Conservation (phyloP, 92 coral and sea anemone genomes). For the Epizoanthus fatuus region DNA sequence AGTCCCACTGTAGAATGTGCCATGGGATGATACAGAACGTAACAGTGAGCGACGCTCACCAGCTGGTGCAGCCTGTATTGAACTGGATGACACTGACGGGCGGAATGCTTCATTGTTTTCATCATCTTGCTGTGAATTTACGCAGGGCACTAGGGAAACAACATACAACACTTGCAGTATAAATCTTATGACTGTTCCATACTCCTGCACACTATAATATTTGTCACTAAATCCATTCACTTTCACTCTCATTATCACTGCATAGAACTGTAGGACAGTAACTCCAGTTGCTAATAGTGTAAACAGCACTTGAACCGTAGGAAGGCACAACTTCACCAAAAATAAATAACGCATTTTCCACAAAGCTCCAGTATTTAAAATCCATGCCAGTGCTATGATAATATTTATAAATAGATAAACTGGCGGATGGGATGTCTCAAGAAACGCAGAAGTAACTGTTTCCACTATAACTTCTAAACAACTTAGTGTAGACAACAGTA, state of each 20-base stretch:
- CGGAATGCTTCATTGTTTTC: conserved; percentile 6
- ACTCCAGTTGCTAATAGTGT: conserved; percentile 59
- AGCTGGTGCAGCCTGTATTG: neutral
- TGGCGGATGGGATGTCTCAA: conserved; percentile 65
- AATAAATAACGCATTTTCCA: conserved; percentile 78
- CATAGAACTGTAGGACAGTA: conserved; percentile 68
- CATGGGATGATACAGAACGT: conserved; percentile 68
- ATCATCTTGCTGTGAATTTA: neutral
- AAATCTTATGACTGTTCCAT: conserved; percentile 76
- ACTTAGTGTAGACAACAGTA: conserved; percentile 44
- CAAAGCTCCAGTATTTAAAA: conserved; percentile 64
- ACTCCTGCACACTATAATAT: conserved; percentile 62
- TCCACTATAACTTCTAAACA: conserved; percentile 68
- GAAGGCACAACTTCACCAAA: conserved; percentile 59
- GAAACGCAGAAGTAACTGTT: conserved; percentile 44
- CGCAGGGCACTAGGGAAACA: conserved; percentile 59
- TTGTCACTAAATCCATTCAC: conserved; percentile 27
- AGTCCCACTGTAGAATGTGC: conserved; percentile 88
- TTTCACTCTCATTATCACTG: conserved; percentile 52
- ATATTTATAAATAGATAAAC: conserved; percentile 68
- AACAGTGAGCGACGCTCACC: conserved; percentile 76
- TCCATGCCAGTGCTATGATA: conserved; percentile 81
- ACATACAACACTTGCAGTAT: conserved; percentile 66
- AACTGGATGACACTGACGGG: conserved; percentile 9
- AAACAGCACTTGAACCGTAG: conserved; percentile 52